A percentile compares a stretch with the other conserved stretches of the same genome.
Evolutionary conservation across 1,140 invertebrate genomes (phyloP).

Genomic region (Physella acuta): DNA sequence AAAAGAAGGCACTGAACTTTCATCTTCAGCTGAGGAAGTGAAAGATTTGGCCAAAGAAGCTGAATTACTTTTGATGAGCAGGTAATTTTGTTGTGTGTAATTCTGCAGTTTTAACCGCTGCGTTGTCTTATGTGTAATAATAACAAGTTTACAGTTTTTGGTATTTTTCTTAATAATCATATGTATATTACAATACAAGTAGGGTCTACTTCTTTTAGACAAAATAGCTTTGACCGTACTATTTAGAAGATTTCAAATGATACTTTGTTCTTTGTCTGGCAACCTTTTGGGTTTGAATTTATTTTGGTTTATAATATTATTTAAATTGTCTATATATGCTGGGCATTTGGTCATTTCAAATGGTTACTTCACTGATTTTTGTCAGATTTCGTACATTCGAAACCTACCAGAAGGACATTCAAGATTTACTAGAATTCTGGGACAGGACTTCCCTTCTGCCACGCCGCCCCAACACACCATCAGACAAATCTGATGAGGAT

Average conservation of each 20-base stretch:
- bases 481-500: slow-evolving; percentile 54
- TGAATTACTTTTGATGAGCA: slow-evolving; percentile 54
- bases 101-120: too few relatives aligned
- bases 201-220: too few relatives aligned
- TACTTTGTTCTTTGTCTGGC: too few relatives aligned
- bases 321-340: neutral
- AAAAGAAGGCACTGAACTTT: slow-evolving; percentile 36
- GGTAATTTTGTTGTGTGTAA: too few relatives aligned
- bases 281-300: too few relatives aligned
- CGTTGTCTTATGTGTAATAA: too few relatives aligned
- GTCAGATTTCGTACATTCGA: slow-evolving; percentile 58
- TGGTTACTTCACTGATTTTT: too few relatives aligned
- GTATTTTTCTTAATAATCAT: too few relatives aligned
- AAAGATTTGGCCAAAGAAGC: slow-evolving; percentile 50
- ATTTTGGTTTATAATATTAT: neutral
- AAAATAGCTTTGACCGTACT: neutral
- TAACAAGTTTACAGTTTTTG: too few relatives aligned
- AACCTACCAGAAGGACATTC: slow-evolving; percentile 53
- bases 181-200: too few relatives aligned
- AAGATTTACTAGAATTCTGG: slow-evolving; percentile 56
- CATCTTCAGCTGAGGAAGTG: slow-evolving; percentile 35
- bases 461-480: slow-evolving; percentile 50
- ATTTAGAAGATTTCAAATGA: too few relatives aligned
- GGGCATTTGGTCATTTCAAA: neutral
- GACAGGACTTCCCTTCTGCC: slow-evolving; percentile 50